A percentile compares a stretch with the other conserved stretches of the same genome.
Evolutionary conservation across 2,797 vertebrate species (phyloP).

Genomic region (Harpagifer antarcticus): DNA sequence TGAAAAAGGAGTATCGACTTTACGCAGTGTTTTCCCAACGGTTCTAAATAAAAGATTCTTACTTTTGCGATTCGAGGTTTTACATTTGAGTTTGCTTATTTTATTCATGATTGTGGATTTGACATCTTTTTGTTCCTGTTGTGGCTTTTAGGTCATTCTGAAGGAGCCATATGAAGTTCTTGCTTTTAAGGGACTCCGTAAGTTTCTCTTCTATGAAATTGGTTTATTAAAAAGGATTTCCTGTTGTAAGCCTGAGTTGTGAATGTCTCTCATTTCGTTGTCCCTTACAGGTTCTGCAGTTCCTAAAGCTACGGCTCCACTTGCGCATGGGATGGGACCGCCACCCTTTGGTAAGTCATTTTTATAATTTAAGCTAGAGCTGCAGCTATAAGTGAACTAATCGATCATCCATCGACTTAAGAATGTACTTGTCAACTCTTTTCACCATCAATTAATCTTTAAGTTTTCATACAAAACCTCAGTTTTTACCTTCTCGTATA

Average conservation of each 20-base stretch:
- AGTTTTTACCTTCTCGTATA: too few species aligned
- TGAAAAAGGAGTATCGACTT: too few species aligned
- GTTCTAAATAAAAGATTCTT: too few species aligned
- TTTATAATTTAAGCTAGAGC: conserved; percentile 2
- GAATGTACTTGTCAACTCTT: too few species aligned
- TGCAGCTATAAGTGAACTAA: too few species aligned
- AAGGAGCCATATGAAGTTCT: conserved; percentile 83
- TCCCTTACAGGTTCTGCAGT: conserved; percentile 71
- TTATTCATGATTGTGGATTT: not conserved
- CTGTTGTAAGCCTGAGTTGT: not conserved
- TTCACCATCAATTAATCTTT: too few species aligned
- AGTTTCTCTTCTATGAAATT: conserved; percentile 52
- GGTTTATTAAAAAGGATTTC: not conserved
- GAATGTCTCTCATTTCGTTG: not conserved
- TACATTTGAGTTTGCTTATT: conserved; percentile 2
- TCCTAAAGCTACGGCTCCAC: conserved; percentile 63
- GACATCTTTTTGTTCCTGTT: not conserved
- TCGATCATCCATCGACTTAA: too few species aligned
- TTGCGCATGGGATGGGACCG: conserved; percentile 48
- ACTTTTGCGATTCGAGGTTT: too few species aligned
- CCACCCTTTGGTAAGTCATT: conserved; percentile 63
- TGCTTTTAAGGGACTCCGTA: conserved; percentile 84
- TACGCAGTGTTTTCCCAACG: too few species aligned
- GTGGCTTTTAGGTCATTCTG: conserved; percentile 77
- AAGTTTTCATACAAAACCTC: too few species aligned